Base-by-base conservation (phyloP, 1,140 invertebrate genomes). In the Coenobita brevimanus region DNA sequence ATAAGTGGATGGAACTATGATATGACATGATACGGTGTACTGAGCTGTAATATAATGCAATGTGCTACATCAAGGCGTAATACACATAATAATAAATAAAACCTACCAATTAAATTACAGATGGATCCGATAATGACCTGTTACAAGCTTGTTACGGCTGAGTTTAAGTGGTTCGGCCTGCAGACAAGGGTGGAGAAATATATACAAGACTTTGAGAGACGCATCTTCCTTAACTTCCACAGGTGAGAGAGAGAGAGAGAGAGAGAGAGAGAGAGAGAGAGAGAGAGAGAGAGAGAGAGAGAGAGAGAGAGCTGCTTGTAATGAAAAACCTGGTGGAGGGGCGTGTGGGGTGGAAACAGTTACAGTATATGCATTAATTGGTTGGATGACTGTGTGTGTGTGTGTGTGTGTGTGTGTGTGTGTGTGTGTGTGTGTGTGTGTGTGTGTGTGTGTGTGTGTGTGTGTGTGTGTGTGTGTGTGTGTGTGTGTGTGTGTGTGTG, bases 81-180 rank as follows among this genome's bases (percentile, higher is more conserved):
- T 24, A 13, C 13, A 1, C 24, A 27, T 69, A 24, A 24, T 69
- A 69, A 13, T 21, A 69, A 2, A 2, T 0, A 30, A 33, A 0
- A 30, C 8, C 6, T 15, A 0, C 24, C 6, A 4, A 2, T 33
- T 54, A 13, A 8, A 30, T 64, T 36, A 24, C 76, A 87, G 84
- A 57, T 62, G 13, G 64, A 91, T 30, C 98, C 98, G 30, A 96
- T 99, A 33, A 99, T 99, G 98, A 99, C 98, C 30, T 98, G 97
- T 92, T 99, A 99, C 93, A 99, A 99, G 93, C 94, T 99, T 85
- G 98, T 99, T 75, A 98, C 97, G 75, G 96, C 97, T 87, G 97
- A 99, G 93, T 99, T 99, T 93, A 99, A 99, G 94, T 99, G 99
- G 99, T 99, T 99, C 92, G 99, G 98, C 46, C 93, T 99, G 30